A percentile compares a stretch with the other conserved stretches of the same genome.
phyloP scores from a whole-genome alignment of 2,888 invertebrate species.

The Luperina testacea region DNA sequence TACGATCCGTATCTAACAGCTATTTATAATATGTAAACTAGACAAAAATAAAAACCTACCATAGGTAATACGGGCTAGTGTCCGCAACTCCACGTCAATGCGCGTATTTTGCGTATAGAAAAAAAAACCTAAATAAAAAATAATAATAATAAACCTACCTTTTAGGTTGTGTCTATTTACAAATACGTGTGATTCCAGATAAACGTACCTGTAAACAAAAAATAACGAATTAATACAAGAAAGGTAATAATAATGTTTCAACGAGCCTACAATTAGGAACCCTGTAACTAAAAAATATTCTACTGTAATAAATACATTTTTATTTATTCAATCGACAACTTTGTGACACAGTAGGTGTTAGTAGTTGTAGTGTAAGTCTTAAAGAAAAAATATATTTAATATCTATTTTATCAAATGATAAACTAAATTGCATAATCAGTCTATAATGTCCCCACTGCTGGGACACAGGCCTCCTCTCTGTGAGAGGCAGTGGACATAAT shows the following conservation, averaged over 20 bases:
- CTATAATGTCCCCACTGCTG: background rate
- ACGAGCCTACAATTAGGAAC: no score
- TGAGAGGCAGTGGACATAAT: background rate
- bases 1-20: background rate
- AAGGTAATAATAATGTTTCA: background rate
- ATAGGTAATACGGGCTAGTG: no score
- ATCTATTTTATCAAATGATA: background rate
- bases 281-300: no score
- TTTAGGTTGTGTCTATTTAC: background rate
- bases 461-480: background rate
- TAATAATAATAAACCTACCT: background rate
- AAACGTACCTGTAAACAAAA: conserved; percentile 16
- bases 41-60: background rate
- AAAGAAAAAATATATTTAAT: background rate
- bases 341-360: background rate
- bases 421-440: background rate
- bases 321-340: background rate
- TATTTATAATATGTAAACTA: background rate
- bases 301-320: background rate
- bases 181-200: background rate
- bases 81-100: no score
- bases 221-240: background rate
- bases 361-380: background rate
- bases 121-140: no score
- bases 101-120: no score